Evolutionary conservation across 1,140 invertebrate genomes (phyloP).

Genomic region (Druon quercuslanigerum): DNA sequence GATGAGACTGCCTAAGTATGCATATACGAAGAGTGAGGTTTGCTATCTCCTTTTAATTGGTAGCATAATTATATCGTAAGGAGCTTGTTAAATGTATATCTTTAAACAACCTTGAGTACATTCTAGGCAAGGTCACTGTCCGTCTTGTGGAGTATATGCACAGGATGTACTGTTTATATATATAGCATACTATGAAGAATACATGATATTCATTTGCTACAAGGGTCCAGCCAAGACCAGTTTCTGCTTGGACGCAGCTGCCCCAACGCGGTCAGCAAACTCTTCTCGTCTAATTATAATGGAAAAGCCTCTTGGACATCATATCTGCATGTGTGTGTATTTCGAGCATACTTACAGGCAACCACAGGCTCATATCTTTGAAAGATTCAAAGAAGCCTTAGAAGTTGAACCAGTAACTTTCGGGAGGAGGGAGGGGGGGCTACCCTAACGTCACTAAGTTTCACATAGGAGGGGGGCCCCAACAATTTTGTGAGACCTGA

Average conservation of each 20-base stretch:
- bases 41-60: not conserved
- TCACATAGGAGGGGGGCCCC: no score
- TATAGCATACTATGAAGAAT: not conserved
- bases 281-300: conserved; percentile 47
- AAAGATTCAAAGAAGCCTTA: not conserved
- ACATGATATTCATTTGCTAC: not conserved
- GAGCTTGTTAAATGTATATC: conserved; percentile 11
- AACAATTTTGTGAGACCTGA: no score
- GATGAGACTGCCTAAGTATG: no score
- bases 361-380: not conserved
- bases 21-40: no score
- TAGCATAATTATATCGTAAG: not conserved
- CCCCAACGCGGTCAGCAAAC: conserved; percentile 41
- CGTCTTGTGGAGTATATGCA: conserved; percentile 38
- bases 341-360: not conserved
- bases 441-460: no score
- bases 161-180: conserved; percentile 18
- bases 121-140: conserved; percentile 62
- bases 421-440: no score
- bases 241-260: conserved; percentile 41
- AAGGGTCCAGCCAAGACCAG: conserved; percentile 40
- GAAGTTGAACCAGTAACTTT: no score
- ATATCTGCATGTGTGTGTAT: not conserved
- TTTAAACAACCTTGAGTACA: conserved; percentile 52
- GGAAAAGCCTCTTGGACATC: conserved; percentile 38